Base-by-base conservation (phyloP, 2,113 vertebrate species). In the Zosterops japonicus region DNA sequence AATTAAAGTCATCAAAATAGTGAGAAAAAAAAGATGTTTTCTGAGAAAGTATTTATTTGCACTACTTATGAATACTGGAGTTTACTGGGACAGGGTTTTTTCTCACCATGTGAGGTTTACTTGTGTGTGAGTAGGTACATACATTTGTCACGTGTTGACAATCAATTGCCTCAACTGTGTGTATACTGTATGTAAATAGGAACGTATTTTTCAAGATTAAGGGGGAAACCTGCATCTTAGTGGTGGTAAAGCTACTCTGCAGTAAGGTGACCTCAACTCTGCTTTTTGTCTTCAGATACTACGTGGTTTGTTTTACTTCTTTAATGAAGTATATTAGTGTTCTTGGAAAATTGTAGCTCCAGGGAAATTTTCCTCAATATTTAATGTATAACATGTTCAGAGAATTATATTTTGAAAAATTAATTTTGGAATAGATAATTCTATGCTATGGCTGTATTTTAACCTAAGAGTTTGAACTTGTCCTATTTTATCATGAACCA, bases 31-130 rank as follows among this genome's bases (percentile, higher is more conserved):
- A 33, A 57, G 16, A 8, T 85, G 79, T 90, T 96, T 93, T 96
- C 71, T 91, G 79, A 92, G 18, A 69, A 52, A 87, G 50, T 92
- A 72, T 95, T 97, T 96, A 96, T 97, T 97, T 97, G 97, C 96
- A 97, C 96, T 97, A 96, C 93, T 91, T 97, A 86, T 41, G 83
- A 96, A 83, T 97, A 97, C 96, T 96, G 95, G 97, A 96, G 95
- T 96, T 97, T 93, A 97, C 96, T 87, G 87, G 87, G 59, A 94
- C 78, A 86, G 93, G 93, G 93, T 94, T 95, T 91, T 95, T 91
- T 95, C 95, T 97, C 87, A 94, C 83, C 95, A 91, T 90, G 92
- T 96, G 91, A 95, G 93, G 93, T 97, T 95, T 95, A 88, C 85
- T 89, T 97, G 91, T 96, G 63, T 96, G 88, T 97, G 89, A 87